Base-by-base conservation (phyloP, 2,113 vertebrate species). In the Lophochroa leadbeateri region DNA sequence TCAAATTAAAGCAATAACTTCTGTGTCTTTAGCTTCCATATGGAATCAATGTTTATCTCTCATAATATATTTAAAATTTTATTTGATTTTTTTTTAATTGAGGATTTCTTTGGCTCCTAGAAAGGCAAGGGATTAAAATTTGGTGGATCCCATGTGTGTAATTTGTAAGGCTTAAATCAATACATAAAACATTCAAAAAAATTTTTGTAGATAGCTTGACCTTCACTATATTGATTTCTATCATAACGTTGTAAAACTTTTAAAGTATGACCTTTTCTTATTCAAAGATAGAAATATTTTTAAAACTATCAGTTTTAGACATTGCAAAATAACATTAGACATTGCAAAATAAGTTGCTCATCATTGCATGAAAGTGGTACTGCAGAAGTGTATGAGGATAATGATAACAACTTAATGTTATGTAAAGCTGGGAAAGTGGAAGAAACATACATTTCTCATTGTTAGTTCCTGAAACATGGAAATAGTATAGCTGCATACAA, bases 201-300 rank as follows among this genome's bases (percentile, higher is more conserved):
- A 75, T 19, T 93, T 97, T 97, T 91, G 85, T 95, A 87, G 70
- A 61, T 94, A 95, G 65, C 67, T 84, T 96, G 91, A 97, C 95
- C 95, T 98, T 98, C 94, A 86, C 60, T 94, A 65, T 94, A 96
- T 97, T 97, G 95, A 97, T 98, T 98, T 97, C 86, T 96, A 97
- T 94, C 92, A 97, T 75, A 97, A 83, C 72, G 27, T 90, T 96
- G 94, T 97, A 95, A 93, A 97, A 97, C 65, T 95, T 97, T 86
- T 88, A 94, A 98, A 88, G 44, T 37, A 82, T 92, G 92, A 97
- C 83, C 92, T 98, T 98, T 97, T 85, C 86, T 91, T 96, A 80
- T 93, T 72, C 33, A 97, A 97, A 96, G 83, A 97, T 65, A 97
- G 86, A 92, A 97, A 95, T 92, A 94, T 63, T 96, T 88, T 88